These are phyloP conservation scores for Dicaeum eximium DNA, from an alignment of 2,113 vertebrate species.

Conservation along the genomic window DNA sequence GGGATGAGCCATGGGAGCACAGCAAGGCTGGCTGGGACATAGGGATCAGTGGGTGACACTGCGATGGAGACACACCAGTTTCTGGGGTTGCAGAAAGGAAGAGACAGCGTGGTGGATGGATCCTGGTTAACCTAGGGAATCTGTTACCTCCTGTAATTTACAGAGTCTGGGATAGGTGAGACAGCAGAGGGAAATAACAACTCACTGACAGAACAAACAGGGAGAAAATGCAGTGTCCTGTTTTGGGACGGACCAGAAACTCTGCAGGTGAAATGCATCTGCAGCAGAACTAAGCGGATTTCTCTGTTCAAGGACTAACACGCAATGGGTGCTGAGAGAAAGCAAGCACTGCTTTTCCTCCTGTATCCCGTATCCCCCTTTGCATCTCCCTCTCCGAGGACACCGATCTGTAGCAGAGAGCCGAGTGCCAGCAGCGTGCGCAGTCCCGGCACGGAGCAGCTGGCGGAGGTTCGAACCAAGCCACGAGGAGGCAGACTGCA, in stretches of 20 bases:
- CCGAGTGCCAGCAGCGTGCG: background rate
- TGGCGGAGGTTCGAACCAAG: background rate
- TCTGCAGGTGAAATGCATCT: background rate
- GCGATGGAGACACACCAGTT: background rate
- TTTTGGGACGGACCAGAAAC: background rate
- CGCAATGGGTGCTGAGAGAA: background rate
- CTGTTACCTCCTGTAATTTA: background rate
- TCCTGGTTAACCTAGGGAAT: background rate
- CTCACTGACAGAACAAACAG: background rate
- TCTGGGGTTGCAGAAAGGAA: background rate
- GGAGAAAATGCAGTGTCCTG: background rate
- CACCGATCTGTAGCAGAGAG: background rate
- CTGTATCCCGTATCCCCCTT: background rate
- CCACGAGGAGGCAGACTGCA: background rate
- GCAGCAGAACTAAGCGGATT: background rate
- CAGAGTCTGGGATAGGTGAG: background rate
- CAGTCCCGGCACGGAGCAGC: background rate
- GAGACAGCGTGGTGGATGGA: background rate
- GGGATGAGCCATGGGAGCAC: background rate
- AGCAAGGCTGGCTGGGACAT: background rate
- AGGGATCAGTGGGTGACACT: background rate
- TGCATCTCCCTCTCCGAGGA: background rate
- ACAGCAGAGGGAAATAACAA: background rate
- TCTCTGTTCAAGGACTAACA: background rate
- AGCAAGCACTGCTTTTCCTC: background rate